Base-by-base conservation (phyloP, 2,888 invertebrate species). In the Thymelicus sylvestris region DNA sequence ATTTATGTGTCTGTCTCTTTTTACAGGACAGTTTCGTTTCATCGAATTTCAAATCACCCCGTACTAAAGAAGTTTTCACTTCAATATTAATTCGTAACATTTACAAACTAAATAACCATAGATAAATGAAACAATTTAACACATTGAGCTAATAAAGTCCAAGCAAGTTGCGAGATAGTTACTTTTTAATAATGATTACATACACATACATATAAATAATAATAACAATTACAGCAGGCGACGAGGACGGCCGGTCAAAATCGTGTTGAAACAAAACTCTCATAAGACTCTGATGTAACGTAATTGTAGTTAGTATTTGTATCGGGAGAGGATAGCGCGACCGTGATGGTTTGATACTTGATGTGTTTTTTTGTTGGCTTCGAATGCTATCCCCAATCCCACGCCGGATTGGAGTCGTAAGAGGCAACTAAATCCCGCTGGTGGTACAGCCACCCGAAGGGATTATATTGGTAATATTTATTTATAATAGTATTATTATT, bases 101-200 rank as follows among this genome's bases (percentile, higher is more conserved):
- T 31, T 5, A 31, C 31, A 12, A 10, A 52, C 0, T 7, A 52
- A 7, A 52, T 19, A 52, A 10, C 6, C 19, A 19, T 19, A 19
- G 19, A 19, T 19, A 19, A 19, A 19, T 19, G 12, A 19, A 52
- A 7, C 50, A 52, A 19, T 52, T 52, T 52, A 19, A 52, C 15
- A 52, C 15, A 15, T 52, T 52, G 15, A 52, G 7, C 4, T 57
- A n/a, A 57, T 31, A 31, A 31, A 12, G 31, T 31, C 31, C 31
- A 50, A 15, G 15, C 50, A 15, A 7, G 31, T 57, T 57, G 57
- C 57, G 24, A 52, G 6, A 57, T 57, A 31, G 31, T 57, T n/a
- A n/a, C n/a, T n/a, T n/a, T 57, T 57, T 57, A 57, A 57, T 57
- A 57, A 57, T 57, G 57, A 57, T 57, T 57, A 57, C 57, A 5